Evolutionary conservation across 1,140 invertebrate species (phyloP).

Genomic region (Ridgeia piscesae): DNA sequence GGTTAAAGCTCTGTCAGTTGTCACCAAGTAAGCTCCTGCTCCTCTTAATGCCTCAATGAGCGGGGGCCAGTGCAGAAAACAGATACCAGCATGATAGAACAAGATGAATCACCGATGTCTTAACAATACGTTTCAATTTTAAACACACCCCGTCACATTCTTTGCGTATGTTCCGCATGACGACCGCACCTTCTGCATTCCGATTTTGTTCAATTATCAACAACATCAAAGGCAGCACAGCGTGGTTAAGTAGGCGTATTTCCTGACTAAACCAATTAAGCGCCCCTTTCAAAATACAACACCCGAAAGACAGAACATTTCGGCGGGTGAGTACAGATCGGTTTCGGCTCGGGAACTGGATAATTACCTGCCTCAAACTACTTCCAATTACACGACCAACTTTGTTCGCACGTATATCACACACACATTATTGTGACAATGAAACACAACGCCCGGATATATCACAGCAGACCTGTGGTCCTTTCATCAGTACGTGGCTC

Average conservation of each 20-base stretch:
- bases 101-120: not conserved
- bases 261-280: slow-evolving; percentile 5
- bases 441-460: not conserved
- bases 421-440: not conserved
- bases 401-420: not conserved
- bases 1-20: not conserved
- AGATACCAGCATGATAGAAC: not conserved
- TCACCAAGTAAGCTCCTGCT: not conserved
- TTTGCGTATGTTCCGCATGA: not conserved
- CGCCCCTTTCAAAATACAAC: not conserved
- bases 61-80: not conserved
- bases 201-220: not conserved
- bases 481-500: not conserved
- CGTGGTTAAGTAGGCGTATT: not conserved
- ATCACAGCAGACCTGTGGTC: not conserved
- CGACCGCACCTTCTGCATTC: not conserved
- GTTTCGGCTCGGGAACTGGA: not conserved
- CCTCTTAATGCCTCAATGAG: not conserved
- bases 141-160: not conserved
- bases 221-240: not conserved
- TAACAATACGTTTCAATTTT: not conserved
- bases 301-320: not conserved
- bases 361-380: not conserved
- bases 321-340: not conserved
- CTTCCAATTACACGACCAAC: not conserved